These are phyloP conservation scores for Germaria angustata DNA, from an alignment of 2,888 invertebrate genomes.

Conservation along the genomic window DNA sequence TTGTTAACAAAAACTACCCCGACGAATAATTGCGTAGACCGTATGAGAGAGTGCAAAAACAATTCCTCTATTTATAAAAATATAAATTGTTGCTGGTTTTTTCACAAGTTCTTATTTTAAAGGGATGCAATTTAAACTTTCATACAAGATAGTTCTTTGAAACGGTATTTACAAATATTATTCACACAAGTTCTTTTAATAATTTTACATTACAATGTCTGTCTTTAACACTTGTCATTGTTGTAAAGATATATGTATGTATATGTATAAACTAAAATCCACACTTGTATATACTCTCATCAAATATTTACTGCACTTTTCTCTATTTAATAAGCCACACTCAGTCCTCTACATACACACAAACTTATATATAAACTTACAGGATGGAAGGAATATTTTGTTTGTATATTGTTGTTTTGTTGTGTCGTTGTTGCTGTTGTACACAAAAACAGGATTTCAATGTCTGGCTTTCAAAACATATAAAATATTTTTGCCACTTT, in stretches of 20 bases:
- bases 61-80: conserved; percentile 5
- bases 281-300: background rate
- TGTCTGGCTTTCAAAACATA: conserved; percentile 52
- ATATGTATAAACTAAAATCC: too few relatives aligned
- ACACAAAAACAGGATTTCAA: conserved; percentile 62
- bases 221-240: background rate
- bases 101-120: background rate
- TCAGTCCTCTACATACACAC: background rate
- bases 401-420: conserved; percentile 21
- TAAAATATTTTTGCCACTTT: conserved; percentile 4
- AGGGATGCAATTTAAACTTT: background rate
- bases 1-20: conserved; percentile 57
- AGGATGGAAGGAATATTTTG: conserved; percentile 47
- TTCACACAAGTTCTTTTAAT: background rate
- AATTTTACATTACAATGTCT: background rate
- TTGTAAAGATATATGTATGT: background rate
- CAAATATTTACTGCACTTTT: conserved; percentile 40
- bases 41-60: conserved; percentile 2
- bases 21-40: conserved; percentile 16
- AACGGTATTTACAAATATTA: background rate
- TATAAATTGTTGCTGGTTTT: background rate
- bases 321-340: background rate
- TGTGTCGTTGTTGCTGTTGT: conserved; percentile 54
- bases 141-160: background rate
- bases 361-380: conserved; percentile 16